phyloP scores from a whole-genome alignment of 2,888 invertebrate genomes.

The Cabera pusaria region DNA sequence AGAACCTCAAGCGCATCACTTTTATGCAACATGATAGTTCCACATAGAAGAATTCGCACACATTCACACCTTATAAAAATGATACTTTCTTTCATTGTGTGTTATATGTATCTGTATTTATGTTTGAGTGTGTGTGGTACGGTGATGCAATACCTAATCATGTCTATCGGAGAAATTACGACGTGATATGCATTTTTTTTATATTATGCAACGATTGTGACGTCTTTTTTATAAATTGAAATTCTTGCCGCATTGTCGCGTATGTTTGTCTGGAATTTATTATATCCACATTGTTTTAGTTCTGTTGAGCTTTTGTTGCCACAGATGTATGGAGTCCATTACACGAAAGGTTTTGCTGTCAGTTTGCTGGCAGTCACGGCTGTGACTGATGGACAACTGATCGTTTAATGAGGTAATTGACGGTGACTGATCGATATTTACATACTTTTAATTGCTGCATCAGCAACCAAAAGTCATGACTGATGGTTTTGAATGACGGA shows the following conservation, averaged over 20 bases:
- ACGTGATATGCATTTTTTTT: slow-evolving; percentile 63
- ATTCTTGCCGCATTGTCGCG: not conserved
- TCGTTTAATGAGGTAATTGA: too few relatives aligned
- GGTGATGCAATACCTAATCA: slow-evolving; percentile 73
- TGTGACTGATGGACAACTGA: too few relatives aligned
- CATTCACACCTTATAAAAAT: slow-evolving; percentile 25
- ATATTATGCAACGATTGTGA: slow-evolving; percentile 29
- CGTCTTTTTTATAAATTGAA: slow-evolving; percentile 24
- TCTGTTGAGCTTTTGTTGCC: too few relatives aligned
- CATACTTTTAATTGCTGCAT: too few relatives aligned
- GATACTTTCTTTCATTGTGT: slow-evolving; percentile 17
- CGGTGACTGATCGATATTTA: too few relatives aligned
- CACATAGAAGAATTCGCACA: slow-evolving; percentile 25
- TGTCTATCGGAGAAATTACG: slow-evolving; percentile 69
- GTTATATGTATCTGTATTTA: slow-evolving; percentile 13
- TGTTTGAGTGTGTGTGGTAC: slow-evolving; percentile 34
- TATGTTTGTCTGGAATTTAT: not conserved
- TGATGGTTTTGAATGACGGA: too few relatives aligned
- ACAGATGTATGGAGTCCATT: too few relatives aligned
- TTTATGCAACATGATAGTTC: slow-evolving; percentile 22
- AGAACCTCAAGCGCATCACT: slow-evolving; percentile 12
- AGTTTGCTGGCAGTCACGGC: too few relatives aligned
- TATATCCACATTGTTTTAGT: too few relatives aligned
- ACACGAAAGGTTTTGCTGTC: too few relatives aligned
- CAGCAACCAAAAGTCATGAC: too few relatives aligned